phyloP scores from a whole-genome alignment of 2,888 invertebrate genomes.

The Drosophila formosana region DNA sequence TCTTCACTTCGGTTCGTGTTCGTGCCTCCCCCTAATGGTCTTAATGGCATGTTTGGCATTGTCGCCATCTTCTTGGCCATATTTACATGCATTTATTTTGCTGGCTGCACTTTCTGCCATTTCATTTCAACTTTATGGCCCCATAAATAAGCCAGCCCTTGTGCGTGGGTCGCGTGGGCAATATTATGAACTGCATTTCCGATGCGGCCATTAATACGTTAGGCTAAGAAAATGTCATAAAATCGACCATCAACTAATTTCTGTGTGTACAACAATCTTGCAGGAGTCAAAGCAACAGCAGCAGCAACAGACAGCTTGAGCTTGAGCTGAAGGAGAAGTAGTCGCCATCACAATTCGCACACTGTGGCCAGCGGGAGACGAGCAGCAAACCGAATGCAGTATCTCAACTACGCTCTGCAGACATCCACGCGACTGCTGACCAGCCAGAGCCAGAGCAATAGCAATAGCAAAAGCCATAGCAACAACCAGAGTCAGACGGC shows the following conservation, averaged over 20 bases:
- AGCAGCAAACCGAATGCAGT: constrained; percentile 83
- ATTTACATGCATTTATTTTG: constrained; percentile 51
- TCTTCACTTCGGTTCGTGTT: background rate
- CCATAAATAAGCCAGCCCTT: constrained; percentile 70
- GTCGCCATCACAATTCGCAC: constrained; percentile 56
- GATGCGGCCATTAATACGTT: constrained; percentile 8
- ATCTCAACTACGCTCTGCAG: constrained; percentile 83
- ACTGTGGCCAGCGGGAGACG: constrained; percentile 74
- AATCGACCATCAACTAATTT: constrained; percentile 35
- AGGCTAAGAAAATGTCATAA: constrained; percentile 16
- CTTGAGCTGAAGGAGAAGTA: background rate
- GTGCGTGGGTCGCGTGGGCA: constrained; percentile 9
- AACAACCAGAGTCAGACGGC: constrained; percentile 32
- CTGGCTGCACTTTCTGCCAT: constrained; percentile 48
- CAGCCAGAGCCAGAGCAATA: constrained; percentile 67
- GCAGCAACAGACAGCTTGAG: too few relatives aligned
- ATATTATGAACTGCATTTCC: constrained; percentile 21
- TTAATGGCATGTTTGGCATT: constrained; percentile 78
- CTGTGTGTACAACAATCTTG: constrained; percentile 35
- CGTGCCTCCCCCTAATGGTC: constrained; percentile 48
- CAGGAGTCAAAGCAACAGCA: constrained; percentile 19
- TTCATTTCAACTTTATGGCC: constrained; percentile 72
- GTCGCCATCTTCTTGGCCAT: constrained; percentile 68
- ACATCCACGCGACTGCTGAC: constrained; percentile 83
- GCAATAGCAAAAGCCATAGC: constrained; percentile 44